phyloP scores from a whole-genome alignment of 2,113 vertebrate species.

The Morone chrysops region DNA sequence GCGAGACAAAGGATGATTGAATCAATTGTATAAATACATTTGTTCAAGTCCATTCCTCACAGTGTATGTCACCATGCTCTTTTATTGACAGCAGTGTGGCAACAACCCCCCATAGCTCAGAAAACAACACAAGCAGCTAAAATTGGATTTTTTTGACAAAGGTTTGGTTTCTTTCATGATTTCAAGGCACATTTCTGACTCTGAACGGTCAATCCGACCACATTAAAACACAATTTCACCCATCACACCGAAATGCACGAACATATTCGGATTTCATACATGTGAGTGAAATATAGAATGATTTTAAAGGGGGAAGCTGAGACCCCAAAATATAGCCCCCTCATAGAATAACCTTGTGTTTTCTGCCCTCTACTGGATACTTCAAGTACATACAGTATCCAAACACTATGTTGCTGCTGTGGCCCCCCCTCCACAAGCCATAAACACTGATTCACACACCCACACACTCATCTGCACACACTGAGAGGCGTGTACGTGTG shows the following conservation, averaged over 20 bases:
- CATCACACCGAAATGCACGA: not conserved
- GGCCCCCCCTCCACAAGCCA: not conserved
- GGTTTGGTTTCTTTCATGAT: too few species aligned
- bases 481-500: constrained; percentile 58
- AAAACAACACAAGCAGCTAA: not conserved
- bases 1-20: not conserved
- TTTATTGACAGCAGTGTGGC: not conserved
- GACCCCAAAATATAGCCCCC: fast-evolving
- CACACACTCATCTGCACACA: constrained; percentile 64
- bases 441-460: constrained; percentile 32
- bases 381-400: not conserved
- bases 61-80: not conserved
- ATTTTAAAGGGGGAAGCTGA: not conserved
- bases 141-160: not conserved
- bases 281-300: not conserved
- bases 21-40: not conserved
- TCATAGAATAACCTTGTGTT: constrained; percentile 27
- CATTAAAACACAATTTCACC: not conserved
- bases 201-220: too few species aligned
- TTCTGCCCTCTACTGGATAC: constrained; percentile 65
- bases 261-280: not conserved
- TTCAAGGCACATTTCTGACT: not conserved
- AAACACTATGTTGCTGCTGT: not conserved
- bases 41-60: not conserved
- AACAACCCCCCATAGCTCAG: too few species aligned